Conservation (phyloP, 2,797 vertebrate genomes). For the Myoxocephalus aenaeus region DNA sequence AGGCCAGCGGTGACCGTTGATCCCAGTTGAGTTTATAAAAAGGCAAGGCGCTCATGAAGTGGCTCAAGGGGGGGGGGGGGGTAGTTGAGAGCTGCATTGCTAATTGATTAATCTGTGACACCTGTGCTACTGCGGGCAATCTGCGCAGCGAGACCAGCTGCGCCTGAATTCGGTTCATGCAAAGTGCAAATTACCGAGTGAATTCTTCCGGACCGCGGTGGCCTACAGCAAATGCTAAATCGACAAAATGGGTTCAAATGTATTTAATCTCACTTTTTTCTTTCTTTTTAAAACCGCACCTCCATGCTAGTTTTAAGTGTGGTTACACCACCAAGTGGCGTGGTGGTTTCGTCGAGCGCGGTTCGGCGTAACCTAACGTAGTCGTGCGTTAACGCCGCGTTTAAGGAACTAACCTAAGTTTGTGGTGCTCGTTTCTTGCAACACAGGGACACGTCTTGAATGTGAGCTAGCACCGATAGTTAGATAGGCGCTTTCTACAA, state of each 20-base stretch:
- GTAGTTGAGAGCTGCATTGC: not conserved
- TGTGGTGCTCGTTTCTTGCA: accelerated
- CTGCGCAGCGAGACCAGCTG: not conserved
- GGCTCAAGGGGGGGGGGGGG: not conserved
- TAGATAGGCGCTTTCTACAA: accelerated
- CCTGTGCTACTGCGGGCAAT: constrained; percentile 36
- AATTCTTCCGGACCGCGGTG: not conserved
- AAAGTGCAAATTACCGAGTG: not conserved
- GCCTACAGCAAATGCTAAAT: not conserved
- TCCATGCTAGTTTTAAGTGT: not conserved
- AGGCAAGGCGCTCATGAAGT: not conserved
- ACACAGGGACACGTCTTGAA: accelerated
- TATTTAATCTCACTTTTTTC: no score
- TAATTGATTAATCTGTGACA: constrained; percentile 48
- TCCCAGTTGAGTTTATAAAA: not conserved
- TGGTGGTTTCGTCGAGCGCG: no score
- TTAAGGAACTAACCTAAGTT: not conserved
- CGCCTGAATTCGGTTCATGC: not conserved
- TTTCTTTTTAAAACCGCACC: not conserved
- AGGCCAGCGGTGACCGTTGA: no score
- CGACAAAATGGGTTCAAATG: not conserved
- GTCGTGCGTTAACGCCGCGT: not conserved
- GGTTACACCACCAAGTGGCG: not conserved
- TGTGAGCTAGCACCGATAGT: not conserved
- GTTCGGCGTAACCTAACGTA: not conserved